Conservation (phyloP, 2,113 vertebrate genomes). For the Hippolais icterina region DNA sequence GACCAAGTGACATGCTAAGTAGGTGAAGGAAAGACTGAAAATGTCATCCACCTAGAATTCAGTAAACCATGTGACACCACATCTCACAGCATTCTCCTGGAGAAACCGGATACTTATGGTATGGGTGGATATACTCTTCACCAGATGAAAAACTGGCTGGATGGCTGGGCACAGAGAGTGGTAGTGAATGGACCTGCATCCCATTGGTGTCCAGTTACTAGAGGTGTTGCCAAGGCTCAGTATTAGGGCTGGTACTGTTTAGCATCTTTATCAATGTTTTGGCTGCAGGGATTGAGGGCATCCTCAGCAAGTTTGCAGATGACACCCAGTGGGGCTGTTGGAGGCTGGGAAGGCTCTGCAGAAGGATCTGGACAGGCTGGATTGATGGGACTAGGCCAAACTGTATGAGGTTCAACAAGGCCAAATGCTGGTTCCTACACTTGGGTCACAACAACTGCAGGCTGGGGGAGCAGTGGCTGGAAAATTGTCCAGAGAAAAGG, state of each 20-base stretch:
- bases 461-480: neutral
- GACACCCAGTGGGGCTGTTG: neutral
- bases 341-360: neutral
- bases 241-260: neutral
- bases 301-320: neutral
- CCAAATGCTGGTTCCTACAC: neutral
- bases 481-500: neutral
- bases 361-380: too few relatives aligned
- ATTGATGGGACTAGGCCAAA: neutral
- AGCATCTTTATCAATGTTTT: neutral
- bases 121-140: too few relatives aligned
- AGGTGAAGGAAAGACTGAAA: neutral
- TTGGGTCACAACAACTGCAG: neutral
- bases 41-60: neutral
- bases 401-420: neutral
- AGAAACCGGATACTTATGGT: neutral
- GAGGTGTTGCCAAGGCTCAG: neutral
- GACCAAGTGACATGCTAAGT: neutral
- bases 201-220: neutral
- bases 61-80: accelerated
- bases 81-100: too few relatives aligned
- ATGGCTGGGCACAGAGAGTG: neutral
- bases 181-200: neutral
- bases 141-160: neutral
- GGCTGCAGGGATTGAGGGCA: neutral